These are phyloP conservation scores for Epizoanthus scotinus DNA, from an alignment of 92 coral and sea anemone genomes.

Conservation along the genomic window DNA sequence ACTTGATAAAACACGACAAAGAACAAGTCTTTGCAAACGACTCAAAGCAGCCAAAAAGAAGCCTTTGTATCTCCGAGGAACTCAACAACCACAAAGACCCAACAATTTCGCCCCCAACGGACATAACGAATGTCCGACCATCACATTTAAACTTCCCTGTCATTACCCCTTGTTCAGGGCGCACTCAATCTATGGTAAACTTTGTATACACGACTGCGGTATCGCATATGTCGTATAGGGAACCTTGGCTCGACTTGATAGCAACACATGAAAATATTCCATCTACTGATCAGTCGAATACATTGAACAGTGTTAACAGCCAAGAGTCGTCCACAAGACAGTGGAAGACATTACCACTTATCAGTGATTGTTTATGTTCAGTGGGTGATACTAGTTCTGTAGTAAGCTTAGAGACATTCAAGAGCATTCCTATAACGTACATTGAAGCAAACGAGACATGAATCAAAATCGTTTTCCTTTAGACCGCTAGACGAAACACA, in stretches of 20 bases:
- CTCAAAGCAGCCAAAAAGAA: not conserved
- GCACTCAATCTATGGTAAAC: not conserved
- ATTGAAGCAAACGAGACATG: not conserved
- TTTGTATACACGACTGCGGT: slow-evolving; percentile 6
- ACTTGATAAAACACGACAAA: not conserved
- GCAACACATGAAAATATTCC: not conserved
- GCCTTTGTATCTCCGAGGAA: not conserved
- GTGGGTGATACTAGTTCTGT: not conserved
- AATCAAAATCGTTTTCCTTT: not conserved
- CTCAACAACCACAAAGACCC: not conserved
- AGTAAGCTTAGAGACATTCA: not conserved
- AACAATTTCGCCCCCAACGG: not conserved
- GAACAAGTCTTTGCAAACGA: not conserved
- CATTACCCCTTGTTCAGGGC: slow-evolving; percentile 1
- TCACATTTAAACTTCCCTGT: not conserved
- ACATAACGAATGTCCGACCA: not conserved
- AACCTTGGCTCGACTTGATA: not conserved
- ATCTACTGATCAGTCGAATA: not conserved
- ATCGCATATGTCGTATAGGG: not conserved
- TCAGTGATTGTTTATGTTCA: not conserved
- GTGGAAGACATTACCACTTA: not conserved
- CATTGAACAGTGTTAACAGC: not conserved
- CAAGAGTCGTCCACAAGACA: not conserved
- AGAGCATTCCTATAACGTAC: not conserved
- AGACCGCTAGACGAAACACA: not conserved